A percentile compares a stretch with the other conserved stretches of the same genome.
Conservation (phyloP, 1,140 invertebrate species). For the Pseudomyrmex flavicornis region DNA sequence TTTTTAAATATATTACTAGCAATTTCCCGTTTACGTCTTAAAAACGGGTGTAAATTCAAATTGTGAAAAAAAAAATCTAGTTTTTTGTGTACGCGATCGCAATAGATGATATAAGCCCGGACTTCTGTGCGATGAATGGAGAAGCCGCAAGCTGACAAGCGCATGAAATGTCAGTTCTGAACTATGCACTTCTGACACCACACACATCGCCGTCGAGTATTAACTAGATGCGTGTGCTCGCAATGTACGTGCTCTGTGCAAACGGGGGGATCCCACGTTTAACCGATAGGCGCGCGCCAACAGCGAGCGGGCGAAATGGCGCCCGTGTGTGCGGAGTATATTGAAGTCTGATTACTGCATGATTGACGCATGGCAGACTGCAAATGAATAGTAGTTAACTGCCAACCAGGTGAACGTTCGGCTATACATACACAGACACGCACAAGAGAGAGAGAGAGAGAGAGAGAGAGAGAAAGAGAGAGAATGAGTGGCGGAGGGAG, state of each 20-base stretch:
- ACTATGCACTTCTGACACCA: constrained; percentile 36
- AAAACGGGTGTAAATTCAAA: too few species aligned
- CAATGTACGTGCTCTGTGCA: background rate
- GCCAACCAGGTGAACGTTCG: constrained; percentile 2
- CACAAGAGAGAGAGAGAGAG: too few species aligned
- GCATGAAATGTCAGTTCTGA: constrained; percentile 33
- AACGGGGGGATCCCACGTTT: constrained; percentile 1
- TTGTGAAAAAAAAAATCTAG: too few species aligned
- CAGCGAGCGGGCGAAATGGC: background rate
- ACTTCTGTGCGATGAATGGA: background rate
- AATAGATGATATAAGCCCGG: background rate
- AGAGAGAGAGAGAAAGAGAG: too few species aligned
- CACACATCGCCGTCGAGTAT: background rate
- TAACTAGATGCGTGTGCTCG: constrained; percentile 29
- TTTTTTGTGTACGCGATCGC: too few species aligned
- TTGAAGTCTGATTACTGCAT: constrained; percentile 45
- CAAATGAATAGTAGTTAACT: constrained; percentile 48
- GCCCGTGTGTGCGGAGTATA: background rate
- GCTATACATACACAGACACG: background rate
- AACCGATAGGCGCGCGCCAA: constrained; percentile 2
- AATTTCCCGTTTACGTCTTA: too few species aligned
- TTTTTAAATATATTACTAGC: too few species aligned
- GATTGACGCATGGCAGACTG: constrained; percentile 45
- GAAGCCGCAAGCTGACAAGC: constrained; percentile 14
- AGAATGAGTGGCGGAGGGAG: too few species aligned